A percentile compares a stretch with the other conserved stretches of the same genome.
phyloP scores from a whole-genome alignment of 2,888 invertebrate genomes.

The Deilephila porcellus region DNA sequence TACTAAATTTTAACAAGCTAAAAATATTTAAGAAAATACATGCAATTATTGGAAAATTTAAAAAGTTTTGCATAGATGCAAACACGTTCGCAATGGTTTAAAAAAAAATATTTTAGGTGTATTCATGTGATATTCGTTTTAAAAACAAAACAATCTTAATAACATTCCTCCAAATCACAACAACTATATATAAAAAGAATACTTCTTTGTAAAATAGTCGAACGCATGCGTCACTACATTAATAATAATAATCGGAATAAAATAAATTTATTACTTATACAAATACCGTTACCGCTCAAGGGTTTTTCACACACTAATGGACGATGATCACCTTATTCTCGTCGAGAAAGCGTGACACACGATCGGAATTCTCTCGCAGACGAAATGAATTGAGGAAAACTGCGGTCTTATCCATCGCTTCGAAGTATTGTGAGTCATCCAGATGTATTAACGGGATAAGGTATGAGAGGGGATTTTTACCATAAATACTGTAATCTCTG shows the following conservation, averaged over 20 bases:
- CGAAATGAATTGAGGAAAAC: constrained; percentile 51
- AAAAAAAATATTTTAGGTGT: no score
- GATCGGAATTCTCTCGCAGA: constrained; percentile 37
- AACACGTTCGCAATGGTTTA: no score
- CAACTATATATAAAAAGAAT: no score
- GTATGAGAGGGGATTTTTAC: neutral
- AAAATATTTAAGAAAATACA: no score
- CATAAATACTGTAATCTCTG: neutral
- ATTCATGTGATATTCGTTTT: no score
- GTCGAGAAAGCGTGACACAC: constrained; percentile 34
- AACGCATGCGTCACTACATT: no score
- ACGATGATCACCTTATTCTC: neutral
- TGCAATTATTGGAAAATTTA: no score
- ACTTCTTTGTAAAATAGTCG: no score
- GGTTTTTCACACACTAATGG: neutral
- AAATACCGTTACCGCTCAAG: neutral
- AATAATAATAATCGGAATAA: no score
- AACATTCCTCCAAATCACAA: no score
- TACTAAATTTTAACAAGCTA: neutral
- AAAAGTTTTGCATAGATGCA: no score
- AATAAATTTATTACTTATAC: neutral
- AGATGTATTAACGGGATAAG: constrained; percentile 32
- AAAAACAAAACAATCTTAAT: no score
- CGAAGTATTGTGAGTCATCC: constrained; percentile 54
- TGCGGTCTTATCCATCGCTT: constrained; percentile 45